A percentile compares a stretch with the other conserved stretches of the same genome.
Evolutionary conservation across 2,113 vertebrate genomes (phyloP).

Genomic region (Smithornis capensis): DNA sequence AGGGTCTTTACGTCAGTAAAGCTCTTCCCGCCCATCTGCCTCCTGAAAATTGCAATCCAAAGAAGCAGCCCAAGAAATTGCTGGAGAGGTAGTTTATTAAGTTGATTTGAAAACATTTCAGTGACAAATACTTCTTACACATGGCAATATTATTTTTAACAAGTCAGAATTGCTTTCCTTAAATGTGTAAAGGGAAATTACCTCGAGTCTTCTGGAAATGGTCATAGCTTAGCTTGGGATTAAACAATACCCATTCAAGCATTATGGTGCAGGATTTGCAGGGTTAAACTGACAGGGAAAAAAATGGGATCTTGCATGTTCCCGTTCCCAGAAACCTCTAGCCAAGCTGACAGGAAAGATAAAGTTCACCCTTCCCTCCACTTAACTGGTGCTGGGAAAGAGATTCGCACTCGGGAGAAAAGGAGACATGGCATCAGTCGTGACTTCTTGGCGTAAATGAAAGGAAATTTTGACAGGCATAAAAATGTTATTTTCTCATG

Average conservation of each 20-base stretch:
- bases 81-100: background rate
- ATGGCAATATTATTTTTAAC: background rate
- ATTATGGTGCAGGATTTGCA: background rate
- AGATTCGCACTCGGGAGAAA: constrained; percentile 35
- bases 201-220: background rate
- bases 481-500: constrained; percentile 62
- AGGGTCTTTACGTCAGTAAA: background rate
- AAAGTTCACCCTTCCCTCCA: constrained; percentile 35
- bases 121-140: background rate
- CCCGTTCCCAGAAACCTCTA: background rate
- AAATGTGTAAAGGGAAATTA: background rate
- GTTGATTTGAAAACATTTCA: background rate
- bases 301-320: constrained; percentile 10
- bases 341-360: constrained; percentile 52
- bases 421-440: constrained; percentile 37
- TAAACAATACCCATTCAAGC: background rate
- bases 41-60: background rate
- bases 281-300: constrained; percentile 35
- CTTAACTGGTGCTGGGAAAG: constrained; percentile 24
- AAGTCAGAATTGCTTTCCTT: background rate
- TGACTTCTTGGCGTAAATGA: constrained; percentile 59
- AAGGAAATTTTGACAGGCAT: constrained; percentile 66
- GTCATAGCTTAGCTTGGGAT: background rate
- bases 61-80: background rate
- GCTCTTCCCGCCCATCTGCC: background rate